Base-by-base conservation (phyloP, 23 tunicate genomes). In the Ascidia mentula region DNA sequence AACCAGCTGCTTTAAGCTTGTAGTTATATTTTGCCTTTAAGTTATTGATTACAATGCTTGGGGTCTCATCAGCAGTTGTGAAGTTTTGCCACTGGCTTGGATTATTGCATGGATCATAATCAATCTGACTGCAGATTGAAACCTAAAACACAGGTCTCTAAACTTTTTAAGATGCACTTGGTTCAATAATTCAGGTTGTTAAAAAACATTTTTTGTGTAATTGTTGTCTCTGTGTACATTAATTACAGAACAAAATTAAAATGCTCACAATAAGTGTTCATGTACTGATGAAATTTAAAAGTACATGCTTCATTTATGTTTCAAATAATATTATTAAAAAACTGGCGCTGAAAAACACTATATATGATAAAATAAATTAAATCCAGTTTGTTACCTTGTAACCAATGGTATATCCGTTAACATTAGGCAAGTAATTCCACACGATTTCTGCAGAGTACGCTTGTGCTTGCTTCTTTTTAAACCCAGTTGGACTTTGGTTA, bases 391-490 rank as follows among this genome's bases (percentile, higher is more conserved):
- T n/a, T 1, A 90, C 96, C 46, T 90, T 42, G 69, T 90, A 90
- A 8, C 96, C 96, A 35, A 46, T 45, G 0, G 79, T 80, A 32
- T 46, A 36, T 2, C 96, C 96, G 53, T 78, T 80, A 1, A 42
- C 22, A 33, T 82, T 53, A 7, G n/a, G 12, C 45, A 85, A 1
- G 40, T 31, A 37, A 17, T 60, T 36, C 96, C 96, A 90, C 0
- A 0, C 34, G 0, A 90, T 24, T 24, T 34, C 83, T 3, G 96
- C 96, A 8, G 77, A 34, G 77, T 84, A 79, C 0, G 95, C 95
- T 28, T 72, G n/a, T 2, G 46, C 81, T n/a, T 32, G 0, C 0
- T 6, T 17, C 6, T 22, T 40, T 20, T 38, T 53, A 34, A 80
- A 42, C 0, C 75, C 80, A 36, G 80, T 28, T 20, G 85, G 85